Conservation (phyloP, 2,797 vertebrate species). For the Neosilurus hyrtlii region DNA sequence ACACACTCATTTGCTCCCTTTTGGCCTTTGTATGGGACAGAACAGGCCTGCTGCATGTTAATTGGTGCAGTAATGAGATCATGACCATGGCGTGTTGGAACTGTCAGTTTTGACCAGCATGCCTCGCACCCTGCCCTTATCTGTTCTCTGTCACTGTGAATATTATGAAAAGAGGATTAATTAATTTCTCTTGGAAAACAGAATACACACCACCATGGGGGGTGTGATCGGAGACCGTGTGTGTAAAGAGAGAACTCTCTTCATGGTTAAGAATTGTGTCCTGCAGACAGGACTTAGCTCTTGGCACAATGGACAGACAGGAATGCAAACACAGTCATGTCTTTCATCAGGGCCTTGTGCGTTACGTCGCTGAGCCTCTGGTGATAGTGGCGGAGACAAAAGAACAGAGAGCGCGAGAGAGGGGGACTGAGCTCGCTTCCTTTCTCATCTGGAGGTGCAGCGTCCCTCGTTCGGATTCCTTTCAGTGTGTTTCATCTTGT, state of each 20-base stretch:
- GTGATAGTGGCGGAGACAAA: background rate
- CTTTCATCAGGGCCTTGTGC: background rate
- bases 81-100: slow-evolving; percentile 70
- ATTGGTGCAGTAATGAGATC: slow-evolving; percentile 73
- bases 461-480: background rate
- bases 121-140: slow-evolving; percentile 8
- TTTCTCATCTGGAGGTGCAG: slow-evolving; percentile 1
- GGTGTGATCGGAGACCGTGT: background rate
- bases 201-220: background rate
- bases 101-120: slow-evolving; percentile 42
- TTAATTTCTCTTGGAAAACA: background rate
- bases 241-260: background rate
- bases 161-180: background rate
- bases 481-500: background rate
- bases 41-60: slow-evolving; percentile 70
- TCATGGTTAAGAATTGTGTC: background rate
- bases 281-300: slow-evolving; percentile 8
- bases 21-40: slow-evolving; percentile 38
- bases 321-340: background rate
- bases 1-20: slow-evolving; percentile 18
- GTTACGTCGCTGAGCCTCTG: background rate
- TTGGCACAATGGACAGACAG: background rate
- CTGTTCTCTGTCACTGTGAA: slow-evolving; percentile 44
- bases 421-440: background rate
- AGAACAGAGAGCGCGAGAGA: slow-evolving; percentile 31